These are phyloP conservation scores for Oxyteleia sp. DNA, from an alignment of 2,888 invertebrate species.

Conservation along the genomic window DNA sequence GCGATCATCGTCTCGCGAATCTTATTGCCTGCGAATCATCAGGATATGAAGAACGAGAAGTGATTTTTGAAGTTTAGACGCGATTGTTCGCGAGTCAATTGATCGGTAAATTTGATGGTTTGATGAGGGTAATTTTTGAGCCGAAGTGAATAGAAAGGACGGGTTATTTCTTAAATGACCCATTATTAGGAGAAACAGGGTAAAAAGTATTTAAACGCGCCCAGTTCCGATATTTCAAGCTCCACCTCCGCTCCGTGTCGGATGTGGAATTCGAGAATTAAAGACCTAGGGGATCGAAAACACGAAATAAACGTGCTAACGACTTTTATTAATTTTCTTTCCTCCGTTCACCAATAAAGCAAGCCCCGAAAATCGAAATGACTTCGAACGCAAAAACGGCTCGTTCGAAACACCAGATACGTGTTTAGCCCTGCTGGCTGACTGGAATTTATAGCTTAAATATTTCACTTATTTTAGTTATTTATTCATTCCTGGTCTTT, in stretches of 20 bases:
- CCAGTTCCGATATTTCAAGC: slow-evolving; percentile 28
- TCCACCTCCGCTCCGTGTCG: not conserved
- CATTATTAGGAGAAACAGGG: slow-evolving; percentile 33
- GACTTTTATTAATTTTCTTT: slow-evolving; percentile 44
- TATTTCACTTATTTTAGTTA: slow-evolving; percentile 50
- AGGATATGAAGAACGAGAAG: not conserved
- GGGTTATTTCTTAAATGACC: slow-evolving; percentile 1
- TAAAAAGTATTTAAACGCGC: slow-evolving; percentile 8
- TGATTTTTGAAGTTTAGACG: slow-evolving; percentile 6
- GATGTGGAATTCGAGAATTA: slow-evolving; percentile 23
- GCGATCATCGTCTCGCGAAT: slow-evolving; percentile 15
- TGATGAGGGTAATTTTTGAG: slow-evolving; percentile 29
- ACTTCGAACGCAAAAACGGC: slow-evolving; percentile 18
- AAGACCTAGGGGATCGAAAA: slow-evolving; percentile 8
- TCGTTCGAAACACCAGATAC: slow-evolving; percentile 28
- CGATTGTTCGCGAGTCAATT: slow-evolving; percentile 21
- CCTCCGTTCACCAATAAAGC: not conserved
- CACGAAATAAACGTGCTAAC: slow-evolving; percentile 1
- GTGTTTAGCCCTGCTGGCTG: not conserved
- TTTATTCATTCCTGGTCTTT: slow-evolving; percentile 28
- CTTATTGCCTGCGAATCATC: slow-evolving; percentile 6
- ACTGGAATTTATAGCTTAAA: slow-evolving; percentile 47
- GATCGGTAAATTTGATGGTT: slow-evolving; percentile 42
- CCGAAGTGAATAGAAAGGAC: slow-evolving; percentile 14
- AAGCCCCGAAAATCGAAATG: slow-evolving; percentile 23